Evolutionary conservation across 2,888 invertebrate genomes (phyloP), one percentile per base, ranked within the genome.

Genomic region (Agonum fuliginosum): DNA sequence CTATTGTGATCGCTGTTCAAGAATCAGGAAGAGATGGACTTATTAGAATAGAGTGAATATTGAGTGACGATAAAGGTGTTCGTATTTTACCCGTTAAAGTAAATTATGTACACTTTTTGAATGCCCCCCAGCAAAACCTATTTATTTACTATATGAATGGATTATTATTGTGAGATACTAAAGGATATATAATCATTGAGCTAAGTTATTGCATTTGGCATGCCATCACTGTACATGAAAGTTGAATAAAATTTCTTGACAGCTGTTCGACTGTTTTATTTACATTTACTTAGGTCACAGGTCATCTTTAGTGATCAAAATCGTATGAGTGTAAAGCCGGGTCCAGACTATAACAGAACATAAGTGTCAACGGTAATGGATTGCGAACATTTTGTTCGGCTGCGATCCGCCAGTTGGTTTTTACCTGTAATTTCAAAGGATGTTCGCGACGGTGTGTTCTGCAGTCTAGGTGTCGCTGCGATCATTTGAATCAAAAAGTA

Each of bases 181-280:
- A 77, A 77, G 51, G 34, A 75, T 54, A 70, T 70, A 77, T 70
- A 77, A 77, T 70, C 69, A 67, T 70, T 58, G 70, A 70, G 70
- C 70, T 70, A 77, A 70, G 43, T 54, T 77, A 77, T 77, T 77
- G 70, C 77, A 77, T 77, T 77, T 77, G 77, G 77, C 77, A 77
- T 54, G 77, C 69, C 70, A 70, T 77, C 70, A 77, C 77, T 77
- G 77, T 77, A 77, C 70, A 70, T 77, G 77, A 77, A 77, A 70
- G 77, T 77, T 77, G 54, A 77, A 77, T 70, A 70, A 75, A 77
- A 77, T 77, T 77, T 77, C 77, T 77, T 77, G 77, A 77, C 77
- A 77, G 77, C 77, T 77, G 67, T 46, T 24, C 12, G 3, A 24
- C 5, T 58, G 22, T 58, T 58, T 43, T 69, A 19, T 51, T 62